phyloP scores from a whole-genome alignment of 37 sponge, comb jelly and placozoan species.

The Petrosia ficiformis region DNA sequence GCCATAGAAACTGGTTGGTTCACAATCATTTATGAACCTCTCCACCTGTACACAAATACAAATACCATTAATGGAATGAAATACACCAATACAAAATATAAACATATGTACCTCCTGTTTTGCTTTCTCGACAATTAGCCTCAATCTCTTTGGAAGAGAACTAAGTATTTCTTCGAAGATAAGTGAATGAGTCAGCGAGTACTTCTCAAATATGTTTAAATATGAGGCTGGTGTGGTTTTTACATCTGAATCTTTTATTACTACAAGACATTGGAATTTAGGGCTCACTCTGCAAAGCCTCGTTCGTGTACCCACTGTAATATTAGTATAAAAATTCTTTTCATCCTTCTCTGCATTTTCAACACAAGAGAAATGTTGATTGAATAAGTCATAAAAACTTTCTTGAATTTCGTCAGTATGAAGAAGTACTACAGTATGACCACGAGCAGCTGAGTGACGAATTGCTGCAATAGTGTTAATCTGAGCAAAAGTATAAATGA shows the following conservation, averaged over 20 bases:
- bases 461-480: conserved; percentile 58
- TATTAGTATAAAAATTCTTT: conserved; percentile 47
- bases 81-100: neutral
- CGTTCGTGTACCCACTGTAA: conserved; percentile 51
- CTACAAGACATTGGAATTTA: conserved; percentile 54
- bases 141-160: conserved; percentile 10
- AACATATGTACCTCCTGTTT: conserved; percentile 5
- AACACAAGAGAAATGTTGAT: conserved; percentile 31
- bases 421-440: conserved; percentile 57
- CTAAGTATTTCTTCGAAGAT: conserved; percentile 19
- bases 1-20: conserved; percentile 32
- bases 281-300: conserved; percentile 56
- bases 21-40: no score
- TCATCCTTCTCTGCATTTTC: conserved; percentile 21
- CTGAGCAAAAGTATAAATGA: conserved; percentile 2
- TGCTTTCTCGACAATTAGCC: neutral
- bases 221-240: conserved; percentile 50
- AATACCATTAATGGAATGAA: neutral
- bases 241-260: conserved; percentile 42
- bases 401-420: conserved; percentile 58
- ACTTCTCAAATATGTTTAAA: conserved; percentile 69
- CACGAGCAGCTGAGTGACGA: conserved; percentile 57
- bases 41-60: conserved; percentile 8
- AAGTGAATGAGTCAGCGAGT: conserved; percentile 33
- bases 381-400: conserved; percentile 73